These are phyloP conservation scores for Odontothrips loti DNA, from an alignment of 2,888 invertebrate species.

Conservation along the genomic window DNA sequence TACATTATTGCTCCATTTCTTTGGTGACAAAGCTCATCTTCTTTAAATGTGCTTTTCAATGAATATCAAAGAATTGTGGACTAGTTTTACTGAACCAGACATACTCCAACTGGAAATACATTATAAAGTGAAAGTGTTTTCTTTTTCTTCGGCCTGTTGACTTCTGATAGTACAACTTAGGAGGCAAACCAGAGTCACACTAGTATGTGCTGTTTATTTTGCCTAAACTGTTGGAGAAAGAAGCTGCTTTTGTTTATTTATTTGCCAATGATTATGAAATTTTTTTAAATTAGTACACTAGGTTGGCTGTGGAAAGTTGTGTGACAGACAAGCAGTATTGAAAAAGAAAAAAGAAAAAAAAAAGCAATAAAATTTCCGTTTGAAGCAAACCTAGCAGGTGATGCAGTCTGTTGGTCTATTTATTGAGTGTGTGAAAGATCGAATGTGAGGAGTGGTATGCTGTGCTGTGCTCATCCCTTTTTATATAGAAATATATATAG, in stretches of 20 bases:
- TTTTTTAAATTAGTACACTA: neutral
- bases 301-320: neutral
- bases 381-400: neutral
- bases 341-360: neutral
- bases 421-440: neutral
- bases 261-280: neutral
- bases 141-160: no score
- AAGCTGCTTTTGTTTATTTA: neutral
- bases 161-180: no score
- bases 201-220: neutral
- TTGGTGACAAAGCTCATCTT: no score
- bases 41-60: no score
- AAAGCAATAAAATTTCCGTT: neutral
- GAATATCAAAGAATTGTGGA: no score
- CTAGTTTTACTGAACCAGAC: no score
- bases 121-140: no score
- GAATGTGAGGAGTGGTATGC: neutral
- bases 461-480: constrained; percentile 24
- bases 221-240: neutral
- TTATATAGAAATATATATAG: constrained; percentile 21
- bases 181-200: no score
- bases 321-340: neutral
- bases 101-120: no score
- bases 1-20: no score
- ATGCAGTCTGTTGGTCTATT: neutral